A percentile compares a stretch with the other conserved stretches of the same genome.
Evolutionary conservation across 2,888 invertebrate species (phyloP).

Genomic region (Diarsia brunnea): DNA sequence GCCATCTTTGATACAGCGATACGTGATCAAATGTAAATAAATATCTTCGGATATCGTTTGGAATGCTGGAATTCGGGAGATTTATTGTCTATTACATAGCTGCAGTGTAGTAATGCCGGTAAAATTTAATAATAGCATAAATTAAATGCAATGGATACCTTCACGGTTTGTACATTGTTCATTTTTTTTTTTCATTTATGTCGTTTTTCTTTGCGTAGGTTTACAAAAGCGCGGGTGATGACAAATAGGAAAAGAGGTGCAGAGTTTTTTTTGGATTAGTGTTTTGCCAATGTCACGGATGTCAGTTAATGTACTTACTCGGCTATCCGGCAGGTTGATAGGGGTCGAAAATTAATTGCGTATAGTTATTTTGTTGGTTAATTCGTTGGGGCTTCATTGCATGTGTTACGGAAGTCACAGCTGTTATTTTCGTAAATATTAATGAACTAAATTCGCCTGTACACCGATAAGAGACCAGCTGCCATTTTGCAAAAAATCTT

Average conservation of each 20-base stretch:
- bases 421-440: conserved; percentile 21
- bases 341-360: background rate
- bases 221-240: background rate
- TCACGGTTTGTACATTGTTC: conserved; percentile 12
- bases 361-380: conserved; percentile 4
- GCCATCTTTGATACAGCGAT: conserved; percentile 42
- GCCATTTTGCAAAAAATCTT: conserved; percentile 15
- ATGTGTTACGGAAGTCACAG: conserved; percentile 21
- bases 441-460: conserved; percentile 5
- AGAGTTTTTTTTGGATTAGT: background rate
- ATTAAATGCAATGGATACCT: conserved; percentile 22
- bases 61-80: conserved; percentile 37
- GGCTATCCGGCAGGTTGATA: background rate
- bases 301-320: background rate
- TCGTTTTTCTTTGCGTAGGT: conserved; percentile 6
- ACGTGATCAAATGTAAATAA: conserved; percentile 59
- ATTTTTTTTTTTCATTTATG: too few species aligned
- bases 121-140: conserved; percentile 37
- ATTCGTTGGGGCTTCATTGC: background rate
- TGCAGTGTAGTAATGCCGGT: conserved; percentile 16
- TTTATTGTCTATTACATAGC: conserved; percentile 34
- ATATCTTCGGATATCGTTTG: conserved; percentile 43
- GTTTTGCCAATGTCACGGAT: background rate
- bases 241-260: conserved; percentile 1
- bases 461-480: background rate